phyloP scores from a whole-genome alignment of 2,113 vertebrate species.

The Sus scrofa region T2T-Sscrofa CM000817.6:79482001-79482500 shows the following conservation, averaged over 20 bases:
- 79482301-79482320: background rate
- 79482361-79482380: background rate
- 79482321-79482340: background rate
- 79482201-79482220: background rate
- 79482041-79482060: background rate
- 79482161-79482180: background rate
- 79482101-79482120: background rate
- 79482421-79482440: background rate
- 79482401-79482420: constrained; percentile 11
- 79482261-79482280: background rate
- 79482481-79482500: background rate
- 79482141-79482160: background rate
- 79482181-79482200: background rate
- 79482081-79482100: background rate
- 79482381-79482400: background rate
- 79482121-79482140: background rate
- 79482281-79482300: background rate
- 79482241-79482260: background rate
- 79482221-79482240: background rate
- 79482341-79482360: background rate
- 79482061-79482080: background rate
- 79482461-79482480: background rate
- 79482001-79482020: background rate
- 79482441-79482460: constrained; percentile 33
- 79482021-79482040: background rate